Percentiles rank a stretch among this genome's conserved stretches.
Evolutionary conservation across 2,888 invertebrate species (phyloP).

Genomic region (Clostera curtula): DNA sequence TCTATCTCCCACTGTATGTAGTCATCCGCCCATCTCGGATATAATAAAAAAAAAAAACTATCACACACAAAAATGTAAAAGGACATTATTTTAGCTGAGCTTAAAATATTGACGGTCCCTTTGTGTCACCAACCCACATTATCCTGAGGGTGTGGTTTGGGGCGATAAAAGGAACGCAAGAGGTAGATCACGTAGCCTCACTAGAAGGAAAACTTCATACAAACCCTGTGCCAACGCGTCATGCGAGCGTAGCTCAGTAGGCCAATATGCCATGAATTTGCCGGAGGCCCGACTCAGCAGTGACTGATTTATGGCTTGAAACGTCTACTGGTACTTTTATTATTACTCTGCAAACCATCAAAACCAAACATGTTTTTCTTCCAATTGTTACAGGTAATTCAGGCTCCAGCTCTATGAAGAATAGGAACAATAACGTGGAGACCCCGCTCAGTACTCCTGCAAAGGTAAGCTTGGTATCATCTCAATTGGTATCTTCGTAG

Average conservation of each 20-base stretch:
- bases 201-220: too few species aligned
- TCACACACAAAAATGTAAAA: neutral
- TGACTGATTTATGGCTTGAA: too few species aligned
- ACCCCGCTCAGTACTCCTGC: conserved; percentile 28
- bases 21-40: too few species aligned
- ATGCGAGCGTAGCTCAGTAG: neutral
- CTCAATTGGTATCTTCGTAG: neutral
- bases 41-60: too few species aligned
- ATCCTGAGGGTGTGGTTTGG: too few species aligned
- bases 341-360: neutral
- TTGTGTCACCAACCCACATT: too few species aligned
- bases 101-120: neutral
- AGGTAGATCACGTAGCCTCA: too few species aligned
- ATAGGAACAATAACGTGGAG: conserved; percentile 37
- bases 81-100: neutral
- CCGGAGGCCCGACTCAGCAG: too few species aligned
- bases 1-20: too few species aligned
- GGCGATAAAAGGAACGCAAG: too few species aligned
- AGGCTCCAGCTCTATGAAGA: conserved; percentile 42
- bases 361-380: neutral
- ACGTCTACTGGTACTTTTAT: neutral
- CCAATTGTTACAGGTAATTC: conserved; percentile 37
- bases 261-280: neutral
- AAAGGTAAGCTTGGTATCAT: conserved; percentile 26
- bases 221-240: too few species aligned